Evolutionary conservation across 2,888 invertebrate species (phyloP).

Genomic region (Lasiommata megera): DNA sequence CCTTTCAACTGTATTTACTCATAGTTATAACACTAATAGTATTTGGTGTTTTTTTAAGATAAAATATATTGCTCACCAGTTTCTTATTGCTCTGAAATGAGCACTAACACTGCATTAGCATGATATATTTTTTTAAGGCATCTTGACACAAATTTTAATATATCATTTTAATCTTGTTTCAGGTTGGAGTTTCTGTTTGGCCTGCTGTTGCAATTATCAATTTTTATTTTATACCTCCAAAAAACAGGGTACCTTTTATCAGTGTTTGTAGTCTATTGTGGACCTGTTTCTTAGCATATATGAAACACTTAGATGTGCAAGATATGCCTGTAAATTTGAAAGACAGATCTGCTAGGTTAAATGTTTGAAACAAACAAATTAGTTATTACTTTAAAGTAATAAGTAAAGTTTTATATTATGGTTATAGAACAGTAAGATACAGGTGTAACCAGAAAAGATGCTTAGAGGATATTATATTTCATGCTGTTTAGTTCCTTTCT

Average conservation of each 20-base stretch:
- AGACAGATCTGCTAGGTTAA: slow-evolving; percentile 7
- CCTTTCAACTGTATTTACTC: too few species aligned
- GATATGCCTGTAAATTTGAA: slow-evolving; percentile 36
- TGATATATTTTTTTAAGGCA: too few species aligned
- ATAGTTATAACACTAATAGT: too few species aligned
- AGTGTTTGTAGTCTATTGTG: slow-evolving; percentile 88
- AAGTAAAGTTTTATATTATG: neutral
- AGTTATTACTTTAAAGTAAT: neutral
- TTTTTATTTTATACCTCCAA: slow-evolving; percentile 86
- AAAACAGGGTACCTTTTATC: slow-evolving; percentile 88
- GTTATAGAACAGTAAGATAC: neutral
- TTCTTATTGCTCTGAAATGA: too few species aligned
- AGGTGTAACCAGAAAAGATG: too few species aligned
- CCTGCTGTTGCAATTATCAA: slow-evolving; percentile 88
- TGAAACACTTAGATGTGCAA: slow-evolving; percentile 84
- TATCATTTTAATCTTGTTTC: slow-evolving; percentile 38
- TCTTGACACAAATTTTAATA: too few species aligned
- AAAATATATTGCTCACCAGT: too few species aligned
- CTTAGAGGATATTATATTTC: too few species aligned
- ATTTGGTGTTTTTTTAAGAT: too few species aligned
- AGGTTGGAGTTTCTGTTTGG: slow-evolving; percentile 89
- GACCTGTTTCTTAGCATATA: slow-evolving; percentile 90
- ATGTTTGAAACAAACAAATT: neutral
- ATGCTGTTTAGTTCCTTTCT: too few species aligned
- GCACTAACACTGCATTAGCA: too few species aligned